Evolutionary conservation across 2,888 invertebrate species (phyloP).

Genomic region (Philaethria dido): DNA sequence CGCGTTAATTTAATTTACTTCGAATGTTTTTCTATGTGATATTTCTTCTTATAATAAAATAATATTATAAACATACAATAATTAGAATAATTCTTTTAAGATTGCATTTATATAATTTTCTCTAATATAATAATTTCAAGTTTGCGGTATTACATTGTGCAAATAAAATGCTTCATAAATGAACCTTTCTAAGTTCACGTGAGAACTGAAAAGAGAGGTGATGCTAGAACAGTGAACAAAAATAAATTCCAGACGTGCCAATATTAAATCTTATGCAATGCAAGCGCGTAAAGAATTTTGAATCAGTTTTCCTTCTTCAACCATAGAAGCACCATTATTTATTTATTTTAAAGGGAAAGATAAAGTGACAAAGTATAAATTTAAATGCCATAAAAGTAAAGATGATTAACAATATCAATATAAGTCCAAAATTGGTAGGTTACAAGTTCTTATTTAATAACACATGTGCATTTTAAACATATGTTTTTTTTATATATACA

Average conservation of each 20-base stretch:
- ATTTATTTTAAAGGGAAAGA: background rate
- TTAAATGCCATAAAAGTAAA: background rate
- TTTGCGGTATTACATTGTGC: background rate
- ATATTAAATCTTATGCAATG: conserved; percentile 24
- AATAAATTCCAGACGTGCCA: conserved; percentile 24
- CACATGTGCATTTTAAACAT: background rate
- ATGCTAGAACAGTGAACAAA: conserved; percentile 14
- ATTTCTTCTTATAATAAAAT: no score
- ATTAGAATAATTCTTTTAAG: background rate
- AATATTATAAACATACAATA: background rate
- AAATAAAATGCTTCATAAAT: background rate
- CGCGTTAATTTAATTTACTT: background rate
- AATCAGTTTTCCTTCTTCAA: conserved; percentile 14
- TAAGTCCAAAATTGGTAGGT: conserved; percentile 18
- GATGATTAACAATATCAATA: conserved; percentile 13
- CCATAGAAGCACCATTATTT: conserved; percentile 8
- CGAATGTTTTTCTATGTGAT: no score
- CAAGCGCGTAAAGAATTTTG: conserved; percentile 24
- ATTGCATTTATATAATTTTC: background rate
- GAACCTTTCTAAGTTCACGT: conserved; percentile 19
- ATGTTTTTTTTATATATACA: background rate
- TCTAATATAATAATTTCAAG: background rate
- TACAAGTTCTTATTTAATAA: background rate
- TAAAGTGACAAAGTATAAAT: background rate
- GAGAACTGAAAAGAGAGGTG: background rate